A percentile compares a stretch with the other conserved stretches of the same genome.
Evolutionary conservation across 2,113 vertebrate species (phyloP).

Genomic region (Electrona antarctica): DNA sequence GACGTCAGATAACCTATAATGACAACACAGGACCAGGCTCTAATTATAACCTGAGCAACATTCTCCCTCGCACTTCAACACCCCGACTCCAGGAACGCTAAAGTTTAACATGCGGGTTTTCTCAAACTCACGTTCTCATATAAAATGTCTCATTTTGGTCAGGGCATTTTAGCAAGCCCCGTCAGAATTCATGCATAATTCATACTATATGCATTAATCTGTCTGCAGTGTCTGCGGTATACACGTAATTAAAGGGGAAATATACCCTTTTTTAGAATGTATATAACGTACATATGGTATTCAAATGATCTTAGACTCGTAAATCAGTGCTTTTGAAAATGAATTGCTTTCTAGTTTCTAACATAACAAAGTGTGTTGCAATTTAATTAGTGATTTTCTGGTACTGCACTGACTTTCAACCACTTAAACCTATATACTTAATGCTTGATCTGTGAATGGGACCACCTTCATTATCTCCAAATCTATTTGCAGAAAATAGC

Average conservation of each 20-base stretch:
- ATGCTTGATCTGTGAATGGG: no score
- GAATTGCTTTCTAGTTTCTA: background rate
- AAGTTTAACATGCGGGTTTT: constrained; percentile 10
- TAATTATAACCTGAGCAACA: constrained; percentile 50
- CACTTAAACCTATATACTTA: no score
- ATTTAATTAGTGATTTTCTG: no score
- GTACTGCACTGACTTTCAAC: no score
- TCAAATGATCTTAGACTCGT: no score
- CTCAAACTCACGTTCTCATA: background rate
- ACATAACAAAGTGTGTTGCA: no score
- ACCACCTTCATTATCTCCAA: no score
- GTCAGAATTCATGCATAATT: no score
- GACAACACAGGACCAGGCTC: constrained; percentile 34
- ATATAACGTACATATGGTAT: background rate
- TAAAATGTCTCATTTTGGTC: background rate
- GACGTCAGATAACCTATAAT: constrained; percentile 51
- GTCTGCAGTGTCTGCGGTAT: background rate
- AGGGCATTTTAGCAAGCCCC: no score
- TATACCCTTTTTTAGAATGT: background rate
- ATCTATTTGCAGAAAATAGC: no score
- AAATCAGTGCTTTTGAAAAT: background rate
- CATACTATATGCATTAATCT: no score
- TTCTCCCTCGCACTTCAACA: constrained; percentile 33
- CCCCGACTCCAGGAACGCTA: constrained; percentile 19
- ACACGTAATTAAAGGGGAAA: background rate